phyloP scores from a whole-genome alignment of 2,797 vertebrate genomes.

The Platalea minor region DNA sequence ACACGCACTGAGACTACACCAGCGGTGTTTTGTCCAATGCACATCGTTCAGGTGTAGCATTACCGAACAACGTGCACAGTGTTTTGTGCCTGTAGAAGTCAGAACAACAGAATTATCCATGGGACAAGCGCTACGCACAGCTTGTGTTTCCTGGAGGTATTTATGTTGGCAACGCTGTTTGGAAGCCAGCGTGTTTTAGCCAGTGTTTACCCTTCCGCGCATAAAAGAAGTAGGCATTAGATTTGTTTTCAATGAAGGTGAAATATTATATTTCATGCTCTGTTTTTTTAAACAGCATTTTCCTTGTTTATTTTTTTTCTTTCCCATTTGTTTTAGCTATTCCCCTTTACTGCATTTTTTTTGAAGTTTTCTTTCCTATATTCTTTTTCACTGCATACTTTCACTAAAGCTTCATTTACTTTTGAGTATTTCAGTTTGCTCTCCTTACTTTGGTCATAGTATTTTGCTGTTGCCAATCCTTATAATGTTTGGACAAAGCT shows the following conservation, averaged over 20 bases:
- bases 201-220: not conserved
- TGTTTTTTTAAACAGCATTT: not conserved
- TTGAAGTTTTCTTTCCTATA: not conserved
- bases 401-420: not conserved
- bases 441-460: not conserved
- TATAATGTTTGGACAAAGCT: not conserved
- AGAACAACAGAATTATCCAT: not conserved
- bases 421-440: not conserved
- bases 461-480: not conserved
- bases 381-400: not conserved
- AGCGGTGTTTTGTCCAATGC: rapidly evolving
- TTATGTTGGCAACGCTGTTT: not conserved
- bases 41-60: not conserved
- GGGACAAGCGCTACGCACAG: not conserved
- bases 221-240: conserved; percentile 4
- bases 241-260: not conserved
- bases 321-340: not conserved
- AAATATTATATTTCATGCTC: not conserved
- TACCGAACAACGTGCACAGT: not conserved
- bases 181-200: not conserved
- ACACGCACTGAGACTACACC: rapidly evolving
- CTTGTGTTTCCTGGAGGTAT: not conserved
- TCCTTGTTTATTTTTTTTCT: conserved; percentile 11
- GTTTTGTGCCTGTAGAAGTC: not conserved
- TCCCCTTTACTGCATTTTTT: not conserved